Conservation (phyloP, 2,113 vertebrate species). For the Sylvia atricapilla region DNA sequence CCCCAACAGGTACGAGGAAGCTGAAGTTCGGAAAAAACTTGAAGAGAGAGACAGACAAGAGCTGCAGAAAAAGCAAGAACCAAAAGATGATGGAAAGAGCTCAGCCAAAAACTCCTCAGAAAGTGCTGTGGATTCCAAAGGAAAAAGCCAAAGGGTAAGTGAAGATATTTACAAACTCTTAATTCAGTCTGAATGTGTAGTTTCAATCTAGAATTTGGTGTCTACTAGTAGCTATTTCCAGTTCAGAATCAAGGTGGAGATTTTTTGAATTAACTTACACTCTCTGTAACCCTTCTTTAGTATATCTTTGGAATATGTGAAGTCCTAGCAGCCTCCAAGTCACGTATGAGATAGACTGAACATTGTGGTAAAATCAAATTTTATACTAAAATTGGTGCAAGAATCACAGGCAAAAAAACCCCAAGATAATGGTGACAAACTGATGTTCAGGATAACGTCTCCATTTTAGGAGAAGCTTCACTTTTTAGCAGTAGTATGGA, state of each 20-base stretch:
- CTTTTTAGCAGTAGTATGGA: not conserved
- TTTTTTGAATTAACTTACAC: not conserved
- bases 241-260: not conserved
- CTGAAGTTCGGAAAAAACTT: slow-evolving; percentile 92
- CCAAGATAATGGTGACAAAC: not conserved
- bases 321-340: not conserved
- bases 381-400: not conserved
- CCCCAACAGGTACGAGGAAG: slow-evolving; percentile 89
- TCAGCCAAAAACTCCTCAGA: slow-evolving; percentile 71
- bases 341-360: not conserved
- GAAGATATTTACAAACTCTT: not conserved
- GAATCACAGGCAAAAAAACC: not conserved
- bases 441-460: not conserved
- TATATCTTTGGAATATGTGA: not conserved
- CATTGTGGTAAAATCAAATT: not conserved
- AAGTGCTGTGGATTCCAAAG: slow-evolving; percentile 69
- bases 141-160: slow-evolving; percentile 78
- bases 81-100: slow-evolving; percentile 73
- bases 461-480: not conserved
- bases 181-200: not conserved
- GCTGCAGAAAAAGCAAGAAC: slow-evolving; percentile 80
- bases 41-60: slow-evolving; percentile 92
- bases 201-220: not conserved
- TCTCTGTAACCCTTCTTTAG: not conserved
- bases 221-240: not conserved